Percentiles rank a stretch among this genome's conserved stretches.
phyloP scores from a whole-genome alignment of 2,888 invertebrate genomes.

The Argyresthia albistria region DNA sequence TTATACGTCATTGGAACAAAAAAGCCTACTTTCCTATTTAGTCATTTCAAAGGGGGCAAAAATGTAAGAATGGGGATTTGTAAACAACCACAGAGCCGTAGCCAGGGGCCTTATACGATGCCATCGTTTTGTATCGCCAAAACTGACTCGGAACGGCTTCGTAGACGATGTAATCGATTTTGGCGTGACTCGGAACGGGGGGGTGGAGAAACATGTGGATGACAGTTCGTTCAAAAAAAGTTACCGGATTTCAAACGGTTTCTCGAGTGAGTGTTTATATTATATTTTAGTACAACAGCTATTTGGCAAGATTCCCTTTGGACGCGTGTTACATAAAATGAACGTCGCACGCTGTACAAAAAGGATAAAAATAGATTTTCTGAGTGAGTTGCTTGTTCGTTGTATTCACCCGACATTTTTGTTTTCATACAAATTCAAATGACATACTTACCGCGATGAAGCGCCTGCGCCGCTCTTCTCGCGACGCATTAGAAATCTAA shows the following conservation, averaged over 20 bases:
- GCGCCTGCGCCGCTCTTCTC: slow-evolving; percentile 19
- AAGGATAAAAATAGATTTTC: slow-evolving; percentile 64
- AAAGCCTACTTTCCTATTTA: too few relatives aligned
- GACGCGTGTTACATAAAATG: slow-evolving; percentile 54
- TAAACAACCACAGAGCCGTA: too few relatives aligned
- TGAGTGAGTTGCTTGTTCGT: slow-evolving; percentile 55
- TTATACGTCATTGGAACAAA: too few relatives aligned
- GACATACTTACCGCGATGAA: slow-evolving; percentile 59
- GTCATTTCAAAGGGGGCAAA: too few relatives aligned
- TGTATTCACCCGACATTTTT: slow-evolving; percentile 44
- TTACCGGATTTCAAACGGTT: slow-evolving; percentile 51
- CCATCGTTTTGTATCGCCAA: too few relatives aligned
- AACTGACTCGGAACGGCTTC: too few relatives aligned
- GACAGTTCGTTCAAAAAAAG: slow-evolving; percentile 1
- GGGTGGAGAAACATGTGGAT: too few relatives aligned
- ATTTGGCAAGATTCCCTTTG: slow-evolving; percentile 67
- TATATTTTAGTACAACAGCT: slow-evolving; percentile 28
- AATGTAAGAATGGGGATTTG: too few relatives aligned
- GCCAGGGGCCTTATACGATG: too few relatives aligned
- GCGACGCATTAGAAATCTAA: slow-evolving; percentile 54
- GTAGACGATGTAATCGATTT: too few relatives aligned
- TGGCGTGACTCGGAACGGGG: too few relatives aligned
- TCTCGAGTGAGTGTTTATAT: slow-evolving; percentile 25
- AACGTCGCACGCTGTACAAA: slow-evolving; percentile 48
- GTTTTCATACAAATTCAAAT: slow-evolving; percentile 53